Conservation (phyloP, 2,797 vertebrate genomes). For the Trachurus trachurus region DNA sequence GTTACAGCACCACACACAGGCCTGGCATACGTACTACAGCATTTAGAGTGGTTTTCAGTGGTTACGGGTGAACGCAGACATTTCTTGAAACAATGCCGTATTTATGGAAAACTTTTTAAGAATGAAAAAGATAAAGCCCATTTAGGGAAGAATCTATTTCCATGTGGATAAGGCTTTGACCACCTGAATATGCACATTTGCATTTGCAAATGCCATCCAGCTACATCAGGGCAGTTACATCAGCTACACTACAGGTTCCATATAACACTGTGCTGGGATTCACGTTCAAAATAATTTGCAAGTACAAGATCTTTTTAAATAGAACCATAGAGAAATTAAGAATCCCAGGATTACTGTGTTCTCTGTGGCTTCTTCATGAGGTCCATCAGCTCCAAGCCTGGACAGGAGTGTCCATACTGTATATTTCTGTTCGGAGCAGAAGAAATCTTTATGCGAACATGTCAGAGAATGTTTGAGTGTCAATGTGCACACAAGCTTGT, state of each 20-base stretch:
- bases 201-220: neutral
- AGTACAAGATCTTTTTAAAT: neutral
- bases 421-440: neutral
- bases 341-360: neutral
- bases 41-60: too few species aligned
- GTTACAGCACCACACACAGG: too few species aligned
- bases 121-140: too few species aligned
- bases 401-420: neutral
- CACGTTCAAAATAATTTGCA: neutral
- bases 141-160: too few species aligned
- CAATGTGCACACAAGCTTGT: neutral
- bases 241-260: neutral
- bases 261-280: neutral
- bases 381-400: neutral
- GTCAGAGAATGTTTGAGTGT: constrained; percentile 1
- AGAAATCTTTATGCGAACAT: neutral
- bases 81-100: too few species aligned
- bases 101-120: too few species aligned
- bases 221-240: too few species aligned
- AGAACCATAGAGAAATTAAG: neutral
- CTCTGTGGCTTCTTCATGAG: neutral
- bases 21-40: too few species aligned
- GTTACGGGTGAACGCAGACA: too few species aligned
- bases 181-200: neutral
- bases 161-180: neutral